phyloP scores from a whole-genome alignment of 2,797 vertebrate genomes.

The Coccyzus lansbergi region DNA sequence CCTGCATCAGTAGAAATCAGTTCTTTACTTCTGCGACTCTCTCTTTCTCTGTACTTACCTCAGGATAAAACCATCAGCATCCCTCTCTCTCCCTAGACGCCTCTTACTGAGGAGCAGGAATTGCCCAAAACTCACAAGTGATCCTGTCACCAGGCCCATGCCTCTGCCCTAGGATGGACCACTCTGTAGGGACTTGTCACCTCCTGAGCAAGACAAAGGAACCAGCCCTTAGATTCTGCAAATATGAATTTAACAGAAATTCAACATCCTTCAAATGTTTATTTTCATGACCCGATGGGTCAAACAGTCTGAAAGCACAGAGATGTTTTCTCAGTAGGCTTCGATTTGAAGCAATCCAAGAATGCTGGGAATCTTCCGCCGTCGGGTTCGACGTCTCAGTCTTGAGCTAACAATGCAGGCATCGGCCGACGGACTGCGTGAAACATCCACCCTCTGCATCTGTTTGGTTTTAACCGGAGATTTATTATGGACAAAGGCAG shows the following conservation, averaged over 20 bases:
- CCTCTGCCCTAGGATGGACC: neutral
- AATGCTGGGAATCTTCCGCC: neutral
- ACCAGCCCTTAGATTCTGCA: rapidly evolving
- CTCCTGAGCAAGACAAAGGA: rapidly evolving
- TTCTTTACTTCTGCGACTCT: neutral
- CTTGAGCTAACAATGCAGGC: neutral
- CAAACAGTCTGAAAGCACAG: neutral
- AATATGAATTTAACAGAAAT: neutral
- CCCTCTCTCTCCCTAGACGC: neutral
- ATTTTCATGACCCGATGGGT: neutral
- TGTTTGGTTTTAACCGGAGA: constrained; percentile 24
- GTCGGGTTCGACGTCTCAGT: rapidly evolving
- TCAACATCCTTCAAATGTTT: neutral
- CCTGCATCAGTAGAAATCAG: neutral
- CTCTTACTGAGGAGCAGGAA: neutral
- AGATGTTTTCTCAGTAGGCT: constrained; percentile 41
- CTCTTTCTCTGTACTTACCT: neutral
- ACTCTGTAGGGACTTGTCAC: rapidly evolving
- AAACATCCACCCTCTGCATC: constrained; percentile 36
- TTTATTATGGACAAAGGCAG: constrained; percentile 35
- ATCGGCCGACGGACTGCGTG: neutral
- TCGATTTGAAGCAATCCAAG: neutral
- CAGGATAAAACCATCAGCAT: rapidly evolving
- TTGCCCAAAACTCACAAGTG: too few relatives aligned
- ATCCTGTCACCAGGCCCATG: neutral